Evolutionary conservation across 2,113 vertebrate species (phyloP), one percentile per base, ranked within the genome.

Genomic region (Phrynosoma platyrhinos): DNA sequence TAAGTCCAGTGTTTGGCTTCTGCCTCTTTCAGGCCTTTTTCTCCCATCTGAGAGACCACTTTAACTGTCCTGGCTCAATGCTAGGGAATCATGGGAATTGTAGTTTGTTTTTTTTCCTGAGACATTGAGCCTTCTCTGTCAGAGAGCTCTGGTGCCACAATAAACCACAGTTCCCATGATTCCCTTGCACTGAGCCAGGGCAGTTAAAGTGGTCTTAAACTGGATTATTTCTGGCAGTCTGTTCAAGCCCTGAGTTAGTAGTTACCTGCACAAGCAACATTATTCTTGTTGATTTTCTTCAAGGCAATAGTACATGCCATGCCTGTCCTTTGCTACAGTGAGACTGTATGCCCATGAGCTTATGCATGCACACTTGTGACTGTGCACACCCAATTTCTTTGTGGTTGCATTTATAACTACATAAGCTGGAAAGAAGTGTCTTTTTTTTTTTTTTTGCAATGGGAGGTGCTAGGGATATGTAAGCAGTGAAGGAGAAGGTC

Each of bases 401-500:
- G 36, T 52, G 27, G 40, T 16, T 83, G 55, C 80, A 76, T 10
- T 32, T 81, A 36, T 2, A 20, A 79, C 18, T 40, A 6, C 52
- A 3, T 18, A 62, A 74, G 55, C 21, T 0, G 20, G 77, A 78
- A 84, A 83, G 14, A 32, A 75, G 55, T 58, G 30, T 3, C 2
- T 1, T 66, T 66, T 78, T 0, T 1, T 3, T 2, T 1, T 66
- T 66, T 78, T 0, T 1, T 1, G 4, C 23, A 16, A 30, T 0
- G 2, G 53, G 32, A 83, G 53, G 9, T 3, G 12, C 10, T 47
- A 62, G 81, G 52, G 20, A n/a, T 16, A 85, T 87, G 66, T 20
- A 88, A 92, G 79, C 77, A 87, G 53, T 6, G 79, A 90, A 94
- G 53, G 88, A 52, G 66, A 23, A 5, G 82, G 88, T 79, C 0